phyloP scores from a whole-genome alignment of 2,888 invertebrate species.

The Ophion slaviceki region DNA sequence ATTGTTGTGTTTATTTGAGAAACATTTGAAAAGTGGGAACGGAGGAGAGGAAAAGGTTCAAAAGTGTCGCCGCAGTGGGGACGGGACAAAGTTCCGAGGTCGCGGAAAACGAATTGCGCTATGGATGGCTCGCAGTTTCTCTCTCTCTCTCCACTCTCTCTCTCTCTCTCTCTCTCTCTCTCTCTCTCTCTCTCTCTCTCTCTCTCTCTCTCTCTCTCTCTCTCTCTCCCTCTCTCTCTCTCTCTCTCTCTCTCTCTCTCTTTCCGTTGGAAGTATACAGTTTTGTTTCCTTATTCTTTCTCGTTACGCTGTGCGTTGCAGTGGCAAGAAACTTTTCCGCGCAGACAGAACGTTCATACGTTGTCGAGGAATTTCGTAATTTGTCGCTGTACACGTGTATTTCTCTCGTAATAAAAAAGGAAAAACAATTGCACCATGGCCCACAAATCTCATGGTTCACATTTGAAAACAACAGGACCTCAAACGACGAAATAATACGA shows the following conservation, averaged over 20 bases:
- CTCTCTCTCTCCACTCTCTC: slow-evolving; percentile 12
- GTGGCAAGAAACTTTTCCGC: background rate
- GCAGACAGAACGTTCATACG: slow-evolving; percentile 23
- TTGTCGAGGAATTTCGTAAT: slow-evolving; percentile 41
- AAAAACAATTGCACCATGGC: slow-evolving; percentile 6
- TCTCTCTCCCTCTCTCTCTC: background rate
- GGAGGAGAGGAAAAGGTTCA: slow-evolving; percentile 57
- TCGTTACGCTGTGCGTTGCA: slow-evolving; percentile 27
- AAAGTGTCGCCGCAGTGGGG: slow-evolving; percentile 34
- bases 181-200: slow-evolving; percentile 11
- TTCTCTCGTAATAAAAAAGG: background rate
- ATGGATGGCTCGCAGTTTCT: slow-evolving; percentile 20
- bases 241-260: slow-evolving; percentile 14
- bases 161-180: background rate
- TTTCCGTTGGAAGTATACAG: background rate
- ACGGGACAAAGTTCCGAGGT: slow-evolving; percentile 54
- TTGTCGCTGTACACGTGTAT: slow-evolving; percentile 5
- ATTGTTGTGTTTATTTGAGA: slow-evolving; percentile 42
- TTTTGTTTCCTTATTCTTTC: slow-evolving; percentile 33
- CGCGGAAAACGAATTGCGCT: slow-evolving; percentile 50
- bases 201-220: slow-evolving; percentile 12
- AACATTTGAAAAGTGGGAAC: slow-evolving; percentile 36
- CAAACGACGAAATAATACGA: background rate
- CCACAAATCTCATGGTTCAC: background rate
- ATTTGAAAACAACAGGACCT: background rate